These are phyloP conservation scores for Enoplolaimus lenunculus DNA, from an alignment of 2,888 invertebrate species.

Conservation along the genomic window DNA sequence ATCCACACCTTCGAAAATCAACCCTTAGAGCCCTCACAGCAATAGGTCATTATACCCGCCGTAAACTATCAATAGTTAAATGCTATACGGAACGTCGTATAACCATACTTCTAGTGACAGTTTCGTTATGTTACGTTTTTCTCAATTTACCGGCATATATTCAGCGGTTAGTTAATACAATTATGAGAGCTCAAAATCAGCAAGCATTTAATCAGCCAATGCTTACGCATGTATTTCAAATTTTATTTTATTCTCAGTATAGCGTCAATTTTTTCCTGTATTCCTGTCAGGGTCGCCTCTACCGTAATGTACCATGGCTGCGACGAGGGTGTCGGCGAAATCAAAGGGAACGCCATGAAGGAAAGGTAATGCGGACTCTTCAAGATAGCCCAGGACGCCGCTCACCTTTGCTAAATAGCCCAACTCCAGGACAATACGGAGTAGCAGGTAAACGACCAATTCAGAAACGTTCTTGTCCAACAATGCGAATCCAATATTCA, in stretches of 20 bases:
- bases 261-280: constrained; percentile 16
- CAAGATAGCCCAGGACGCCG: too few relatives aligned
- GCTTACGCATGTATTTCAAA: constrained; percentile 7
- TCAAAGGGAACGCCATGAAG: background rate
- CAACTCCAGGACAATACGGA: too few relatives aligned
- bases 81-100: constrained; percentile 15
- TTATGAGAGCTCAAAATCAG: background rate
- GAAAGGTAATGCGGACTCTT: too few relatives aligned
- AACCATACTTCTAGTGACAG: constrained; percentile 10
- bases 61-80: constrained; percentile 10
- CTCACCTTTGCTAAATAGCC: too few relatives aligned
- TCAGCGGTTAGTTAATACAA: constrained; percentile 10
- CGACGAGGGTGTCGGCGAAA: background rate
- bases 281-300: constrained; percentile 15
- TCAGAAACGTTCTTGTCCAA: too few relatives aligned
- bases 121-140: constrained; percentile 9
- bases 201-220: background rate
- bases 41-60: background rate
- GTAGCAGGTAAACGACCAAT: too few relatives aligned
- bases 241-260: constrained; percentile 15
- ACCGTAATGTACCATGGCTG: constrained; percentile 4
- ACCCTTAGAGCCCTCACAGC: background rate
- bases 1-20: constrained; percentile 1
- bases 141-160: constrained; percentile 16
- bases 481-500: too few relatives aligned